A percentile compares a stretch with the other conserved stretches of the same genome.
Conservation (phyloP, 2,113 vertebrate species). For the Struthidea cinerea region DNA sequence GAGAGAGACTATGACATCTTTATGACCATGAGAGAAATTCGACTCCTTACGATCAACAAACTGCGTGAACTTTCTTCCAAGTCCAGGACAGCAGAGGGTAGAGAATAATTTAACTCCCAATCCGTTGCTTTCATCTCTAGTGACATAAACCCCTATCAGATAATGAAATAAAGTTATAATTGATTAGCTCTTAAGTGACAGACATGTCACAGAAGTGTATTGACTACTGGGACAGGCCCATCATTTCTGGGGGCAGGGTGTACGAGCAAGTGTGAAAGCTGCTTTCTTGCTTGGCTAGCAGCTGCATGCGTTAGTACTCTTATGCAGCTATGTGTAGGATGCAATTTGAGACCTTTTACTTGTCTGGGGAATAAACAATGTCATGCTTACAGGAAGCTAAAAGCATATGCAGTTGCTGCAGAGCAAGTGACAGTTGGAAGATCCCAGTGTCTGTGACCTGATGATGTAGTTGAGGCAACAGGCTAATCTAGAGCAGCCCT, state of each 20-base stretch:
- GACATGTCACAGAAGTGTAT: background rate
- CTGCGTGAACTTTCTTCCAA: slow-evolving; percentile 79
- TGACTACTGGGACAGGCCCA: background rate
- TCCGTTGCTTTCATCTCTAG: background rate
- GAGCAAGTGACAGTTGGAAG: background rate
- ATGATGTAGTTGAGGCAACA: background rate
- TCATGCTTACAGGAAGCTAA: background rate
- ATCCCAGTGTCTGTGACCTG: background rate
- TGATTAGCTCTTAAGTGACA: background rate
- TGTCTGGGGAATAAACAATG: background rate
- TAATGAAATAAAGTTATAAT: background rate
- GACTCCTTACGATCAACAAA: slow-evolving; percentile 86
- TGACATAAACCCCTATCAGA: background rate
- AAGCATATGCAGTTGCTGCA: background rate
- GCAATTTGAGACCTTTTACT: background rate
- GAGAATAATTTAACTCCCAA: background rate
- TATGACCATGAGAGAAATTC: slow-evolving; percentile 89
- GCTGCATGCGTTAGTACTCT: background rate
- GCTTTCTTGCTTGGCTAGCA: background rate
- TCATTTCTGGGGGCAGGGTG: background rate
- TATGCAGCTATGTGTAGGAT: background rate
- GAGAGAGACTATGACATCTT: slow-evolving; percentile 88
- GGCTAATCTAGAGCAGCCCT: background rate
- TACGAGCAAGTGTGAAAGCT: background rate
- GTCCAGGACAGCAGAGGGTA: slow-evolving; percentile 66